Evolutionary conservation across 2,797 vertebrate genomes (phyloP).

Genomic region (Sylvia borin): DNA sequence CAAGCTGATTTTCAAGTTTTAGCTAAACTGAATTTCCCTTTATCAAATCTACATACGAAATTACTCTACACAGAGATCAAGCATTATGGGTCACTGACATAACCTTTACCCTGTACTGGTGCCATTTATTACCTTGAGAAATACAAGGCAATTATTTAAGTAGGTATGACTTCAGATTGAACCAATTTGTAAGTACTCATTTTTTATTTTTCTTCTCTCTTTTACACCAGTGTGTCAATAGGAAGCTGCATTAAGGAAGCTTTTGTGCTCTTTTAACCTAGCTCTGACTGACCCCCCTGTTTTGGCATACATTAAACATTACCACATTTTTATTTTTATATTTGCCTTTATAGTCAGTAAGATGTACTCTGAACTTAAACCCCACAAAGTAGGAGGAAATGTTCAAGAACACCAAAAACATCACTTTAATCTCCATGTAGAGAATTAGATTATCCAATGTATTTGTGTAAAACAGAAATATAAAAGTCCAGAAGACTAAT

Average conservation of each 20-base stretch:
- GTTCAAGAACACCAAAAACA: background rate
- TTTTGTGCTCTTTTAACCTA: background rate
- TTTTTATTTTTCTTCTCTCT: conserved; percentile 22
- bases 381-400: background rate
- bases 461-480: background rate
- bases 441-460: background rate
- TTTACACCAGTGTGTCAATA: background rate
- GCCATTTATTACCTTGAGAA: conserved; percentile 6
- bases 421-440: background rate
- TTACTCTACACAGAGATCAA: background rate
- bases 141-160: conserved; percentile 26
- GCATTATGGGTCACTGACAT: background rate
- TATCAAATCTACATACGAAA: background rate
- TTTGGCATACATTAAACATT: background rate
- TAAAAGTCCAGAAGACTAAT: background rate
- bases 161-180: conserved; percentile 23
- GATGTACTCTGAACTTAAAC: background rate
- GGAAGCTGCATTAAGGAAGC: background rate
- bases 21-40: background rate
- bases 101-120: background rate
- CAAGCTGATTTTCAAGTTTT: background rate
- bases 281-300: background rate
- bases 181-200: conserved; percentile 22
- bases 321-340: background rate
- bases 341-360: background rate